phyloP scores from a whole-genome alignment of 2,888 invertebrate genomes.

The Laothoe populi region DNA sequence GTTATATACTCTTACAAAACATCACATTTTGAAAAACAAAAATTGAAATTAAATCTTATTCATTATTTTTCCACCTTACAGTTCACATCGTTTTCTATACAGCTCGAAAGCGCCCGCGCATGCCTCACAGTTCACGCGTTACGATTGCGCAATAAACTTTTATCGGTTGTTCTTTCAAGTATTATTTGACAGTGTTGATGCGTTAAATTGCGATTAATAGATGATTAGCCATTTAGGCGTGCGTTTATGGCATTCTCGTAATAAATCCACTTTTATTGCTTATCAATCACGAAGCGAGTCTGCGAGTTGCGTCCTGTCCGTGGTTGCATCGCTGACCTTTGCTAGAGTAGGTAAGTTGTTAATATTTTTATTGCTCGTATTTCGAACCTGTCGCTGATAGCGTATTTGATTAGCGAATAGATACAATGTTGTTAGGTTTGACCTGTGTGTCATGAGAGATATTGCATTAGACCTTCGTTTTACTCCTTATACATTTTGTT shows the following conservation, averaged over 20 bases:
- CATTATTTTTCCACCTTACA: background rate
- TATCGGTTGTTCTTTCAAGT: conserved; percentile 74
- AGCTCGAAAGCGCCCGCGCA: background rate
- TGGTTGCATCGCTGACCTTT: conserved; percentile 23
- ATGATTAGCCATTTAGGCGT: conserved; percentile 74
- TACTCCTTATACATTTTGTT: background rate
- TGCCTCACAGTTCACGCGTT: conserved; percentile 34
- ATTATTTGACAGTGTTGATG: conserved; percentile 79
- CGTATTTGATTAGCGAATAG: conserved; percentile 7
- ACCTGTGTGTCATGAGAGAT: background rate
- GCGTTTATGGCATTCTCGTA: conserved; percentile 72
- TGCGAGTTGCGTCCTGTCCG: conserved; percentile 28
- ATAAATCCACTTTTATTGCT: conserved; percentile 77
- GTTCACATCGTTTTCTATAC: background rate
- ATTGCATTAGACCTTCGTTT: background rate
- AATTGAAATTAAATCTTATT: background rate
- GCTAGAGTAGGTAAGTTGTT: conserved; percentile 14
- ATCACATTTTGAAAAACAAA: background rate
- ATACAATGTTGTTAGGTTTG: background rate
- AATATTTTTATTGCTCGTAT: conserved; percentile 23
- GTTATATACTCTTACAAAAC: background rate
- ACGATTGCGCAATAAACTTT: conserved; percentile 64
- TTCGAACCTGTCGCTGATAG: conserved; percentile 5
- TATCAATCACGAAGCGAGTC: conserved; percentile 66
- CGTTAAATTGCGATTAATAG: conserved; percentile 80